Conservation (phyloP, 1,140 invertebrate species). For the Drosophila pallidifrons region DNA sequence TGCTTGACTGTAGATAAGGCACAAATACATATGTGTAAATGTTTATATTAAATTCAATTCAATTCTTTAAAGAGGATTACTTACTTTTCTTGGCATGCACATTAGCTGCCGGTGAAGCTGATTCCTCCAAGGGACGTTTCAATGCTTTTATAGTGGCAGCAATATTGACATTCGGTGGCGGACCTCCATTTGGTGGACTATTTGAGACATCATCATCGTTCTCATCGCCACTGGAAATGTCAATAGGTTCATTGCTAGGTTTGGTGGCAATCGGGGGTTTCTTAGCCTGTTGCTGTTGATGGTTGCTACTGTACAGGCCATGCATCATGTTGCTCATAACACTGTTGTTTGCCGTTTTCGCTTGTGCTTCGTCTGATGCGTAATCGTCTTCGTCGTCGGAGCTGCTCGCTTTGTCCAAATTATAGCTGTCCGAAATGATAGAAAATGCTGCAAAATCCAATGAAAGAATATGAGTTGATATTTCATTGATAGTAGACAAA, state of each 20-base stretch:
- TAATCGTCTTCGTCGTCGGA: conserved; percentile 53
- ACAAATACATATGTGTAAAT: neutral
- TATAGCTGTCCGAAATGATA: conserved; percentile 87
- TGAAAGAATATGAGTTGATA: neutral
- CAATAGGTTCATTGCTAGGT: conserved; percentile 85
- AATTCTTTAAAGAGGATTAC: neutral
- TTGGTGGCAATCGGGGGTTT: conserved; percentile 26
- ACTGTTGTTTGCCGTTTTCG: conserved; percentile 81
- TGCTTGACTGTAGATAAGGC: conserved; percentile 40
- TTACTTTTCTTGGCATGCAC: conserved; percentile 59
- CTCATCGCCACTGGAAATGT: conserved; percentile 87
- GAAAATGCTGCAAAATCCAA: conserved; percentile 85
- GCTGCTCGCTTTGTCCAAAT: conserved; percentile 84
- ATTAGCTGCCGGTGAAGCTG: neutral
- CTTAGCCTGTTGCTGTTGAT: conserved; percentile 16
- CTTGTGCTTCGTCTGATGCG: conserved; percentile 47
- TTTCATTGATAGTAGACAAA: neutral
- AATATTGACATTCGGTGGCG: neutral
- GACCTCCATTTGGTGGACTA: conserved; percentile 49
- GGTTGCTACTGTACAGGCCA: conserved; percentile 53
- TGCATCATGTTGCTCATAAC: conserved; percentile 87
- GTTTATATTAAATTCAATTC: neutral
- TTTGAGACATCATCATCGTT: conserved; percentile 76
- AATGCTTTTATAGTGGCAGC: conserved; percentile 8
- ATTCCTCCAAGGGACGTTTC: conserved; percentile 48